Evolutionary conservation across 2,113 vertebrate genomes (phyloP).

Genomic region (Lynx canadensis): DNA sequence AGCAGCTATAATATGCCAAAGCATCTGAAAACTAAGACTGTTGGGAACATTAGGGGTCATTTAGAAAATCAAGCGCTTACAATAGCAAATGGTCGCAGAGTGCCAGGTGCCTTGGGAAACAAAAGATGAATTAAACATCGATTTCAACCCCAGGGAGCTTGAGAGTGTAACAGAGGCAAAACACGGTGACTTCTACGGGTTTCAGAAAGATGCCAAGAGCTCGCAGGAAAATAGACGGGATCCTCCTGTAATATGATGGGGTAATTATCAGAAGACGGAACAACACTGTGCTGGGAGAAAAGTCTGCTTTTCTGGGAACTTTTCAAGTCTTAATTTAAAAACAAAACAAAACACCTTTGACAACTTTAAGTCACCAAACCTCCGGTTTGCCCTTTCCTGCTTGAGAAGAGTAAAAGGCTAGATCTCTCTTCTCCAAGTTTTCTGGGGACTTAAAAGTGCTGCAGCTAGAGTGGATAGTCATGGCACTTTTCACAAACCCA

Average conservation of each 20-base stretch:
- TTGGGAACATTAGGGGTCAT: background rate
- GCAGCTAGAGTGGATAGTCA: background rate
- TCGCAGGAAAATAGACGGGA: background rate
- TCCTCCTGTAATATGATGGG: background rate
- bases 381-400: background rate
- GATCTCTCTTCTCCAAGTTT: background rate
- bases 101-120: background rate
- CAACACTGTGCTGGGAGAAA: background rate
- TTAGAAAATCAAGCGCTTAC: background rate
- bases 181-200: background rate
- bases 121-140: background rate
- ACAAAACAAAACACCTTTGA: background rate
- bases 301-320: background rate
- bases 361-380: background rate
- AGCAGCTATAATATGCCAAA: background rate
- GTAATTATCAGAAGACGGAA: background rate
- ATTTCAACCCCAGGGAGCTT: background rate
- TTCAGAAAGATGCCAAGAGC: background rate
- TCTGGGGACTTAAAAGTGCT: background rate
- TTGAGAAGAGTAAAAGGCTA: background rate
- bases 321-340: background rate
- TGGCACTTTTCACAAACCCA: background rate
- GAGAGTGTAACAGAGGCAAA: background rate
- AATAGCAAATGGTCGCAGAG: background rate
- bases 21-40: conserved; percentile 1